These are phyloP conservation scores for Arothron firmamentum DNA, from an alignment of 2,113 vertebrate species.

Conservation along the genomic window DNA sequence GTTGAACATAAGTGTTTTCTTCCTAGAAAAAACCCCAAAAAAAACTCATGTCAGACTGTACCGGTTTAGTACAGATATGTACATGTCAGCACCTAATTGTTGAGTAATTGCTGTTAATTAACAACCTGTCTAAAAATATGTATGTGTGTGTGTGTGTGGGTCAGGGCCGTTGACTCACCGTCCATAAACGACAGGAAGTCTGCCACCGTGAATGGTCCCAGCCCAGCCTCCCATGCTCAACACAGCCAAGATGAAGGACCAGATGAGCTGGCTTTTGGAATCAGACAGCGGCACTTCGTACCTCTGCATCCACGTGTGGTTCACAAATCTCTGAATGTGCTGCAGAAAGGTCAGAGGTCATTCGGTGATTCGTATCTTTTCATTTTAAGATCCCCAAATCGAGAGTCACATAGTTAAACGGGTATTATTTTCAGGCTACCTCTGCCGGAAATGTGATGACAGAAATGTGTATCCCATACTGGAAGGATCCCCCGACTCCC, in stretches of 20 bases:
- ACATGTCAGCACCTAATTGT: background rate
- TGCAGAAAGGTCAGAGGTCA: conserved; percentile 32
- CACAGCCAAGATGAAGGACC: conserved; percentile 76
- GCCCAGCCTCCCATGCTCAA: conserved; percentile 71
- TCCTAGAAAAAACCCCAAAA: conserved; percentile 56
- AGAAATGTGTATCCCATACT: conserved; percentile 67
- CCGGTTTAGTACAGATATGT: background rate
- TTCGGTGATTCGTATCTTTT: background rate
- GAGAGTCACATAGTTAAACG: too few relatives aligned
- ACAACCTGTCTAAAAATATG: background rate
- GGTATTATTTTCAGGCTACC: conserved; percentile 16
- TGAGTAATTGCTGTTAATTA: background rate
- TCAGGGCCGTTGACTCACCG: conserved; percentile 55
- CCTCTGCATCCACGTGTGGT: conserved; percentile 69
- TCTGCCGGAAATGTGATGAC: conserved; percentile 58
- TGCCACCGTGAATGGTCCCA: conserved; percentile 67
- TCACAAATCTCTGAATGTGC: conserved; percentile 75
- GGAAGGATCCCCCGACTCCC: conserved; percentile 65
- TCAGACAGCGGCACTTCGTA: conserved; percentile 53
- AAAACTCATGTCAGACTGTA: background rate
- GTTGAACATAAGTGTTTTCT: conserved; percentile 73
- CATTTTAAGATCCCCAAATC: background rate
- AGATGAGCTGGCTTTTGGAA: conserved; percentile 67
- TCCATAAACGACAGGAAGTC: conserved; percentile 70
- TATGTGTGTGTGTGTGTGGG: background rate